Percentiles rank a stretch among this genome's conserved stretches.
These are phyloP conservation scores for Acanthopleura granulata DNA, from an alignment of 2,888 invertebrate genomes.

Conservation along the genomic window DNA sequence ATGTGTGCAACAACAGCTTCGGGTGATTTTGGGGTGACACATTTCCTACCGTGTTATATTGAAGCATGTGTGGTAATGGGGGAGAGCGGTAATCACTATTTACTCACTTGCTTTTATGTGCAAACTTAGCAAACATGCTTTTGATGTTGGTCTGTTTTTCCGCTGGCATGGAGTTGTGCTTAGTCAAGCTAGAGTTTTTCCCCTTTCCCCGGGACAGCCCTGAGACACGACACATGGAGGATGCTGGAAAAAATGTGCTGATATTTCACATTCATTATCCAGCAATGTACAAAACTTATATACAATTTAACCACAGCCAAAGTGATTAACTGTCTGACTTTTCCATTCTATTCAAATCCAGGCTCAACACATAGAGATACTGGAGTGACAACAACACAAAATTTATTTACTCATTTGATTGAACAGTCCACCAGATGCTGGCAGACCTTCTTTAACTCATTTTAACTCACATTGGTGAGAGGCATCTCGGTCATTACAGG, in stretches of 20 bases:
- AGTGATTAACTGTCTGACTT: background rate
- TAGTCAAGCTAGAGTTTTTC: background rate
- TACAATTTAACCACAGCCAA: background rate
- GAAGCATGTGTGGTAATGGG: no score
- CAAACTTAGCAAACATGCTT: conserved; percentile 15
- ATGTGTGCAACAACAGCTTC: no score
- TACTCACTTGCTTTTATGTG: conserved; percentile 17
- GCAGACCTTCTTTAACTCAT: no score
- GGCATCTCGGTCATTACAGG: no score
- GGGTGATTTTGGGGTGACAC: no score
- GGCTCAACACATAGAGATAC: background rate
- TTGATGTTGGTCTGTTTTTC: background rate
- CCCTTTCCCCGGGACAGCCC: background rate
- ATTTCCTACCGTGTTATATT: no score
- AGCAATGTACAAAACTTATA: background rate
- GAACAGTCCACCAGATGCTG: no score
- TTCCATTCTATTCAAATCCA: background rate
- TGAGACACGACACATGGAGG: background rate
- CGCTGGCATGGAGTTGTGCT: background rate
- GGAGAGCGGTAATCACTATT: no score
- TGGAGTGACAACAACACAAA: no score
- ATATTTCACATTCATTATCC: background rate
- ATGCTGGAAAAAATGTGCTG: background rate
- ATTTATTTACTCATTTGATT: no score
- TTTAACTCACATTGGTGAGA: no score